Evolutionary conservation across 2,797 vertebrate genomes (phyloP).

Genomic region (Molossus alvarezi): DNA sequence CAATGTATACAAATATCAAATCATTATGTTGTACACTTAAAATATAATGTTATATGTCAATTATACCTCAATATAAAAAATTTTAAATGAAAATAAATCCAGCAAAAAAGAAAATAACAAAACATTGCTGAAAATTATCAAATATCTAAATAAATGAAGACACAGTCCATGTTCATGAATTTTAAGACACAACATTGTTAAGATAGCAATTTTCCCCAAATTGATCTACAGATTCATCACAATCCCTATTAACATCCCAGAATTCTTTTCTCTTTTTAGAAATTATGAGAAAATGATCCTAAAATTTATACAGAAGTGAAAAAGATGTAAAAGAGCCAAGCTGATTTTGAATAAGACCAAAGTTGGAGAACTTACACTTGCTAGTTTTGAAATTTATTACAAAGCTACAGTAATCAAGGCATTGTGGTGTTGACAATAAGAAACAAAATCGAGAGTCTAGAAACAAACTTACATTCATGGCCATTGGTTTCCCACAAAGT

Average conservation of each 20-base stretch:
- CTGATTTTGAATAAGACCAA: slow-evolving; percentile 33
- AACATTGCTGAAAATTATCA: background rate
- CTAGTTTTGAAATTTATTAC: slow-evolving; percentile 41
- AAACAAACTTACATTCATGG: background rate
- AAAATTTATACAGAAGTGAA: slow-evolving; percentile 54
- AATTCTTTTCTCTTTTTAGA: background rate
- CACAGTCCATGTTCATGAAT: background rate
- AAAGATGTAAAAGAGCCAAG: slow-evolving; percentile 45
- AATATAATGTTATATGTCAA: background rate
- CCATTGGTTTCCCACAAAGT: background rate
- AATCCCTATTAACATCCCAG: background rate
- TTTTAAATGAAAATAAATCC: background rate
- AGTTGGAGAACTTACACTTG: background rate
- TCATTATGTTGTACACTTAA: background rate
- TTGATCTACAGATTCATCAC: background rate
- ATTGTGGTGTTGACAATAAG: background rate
- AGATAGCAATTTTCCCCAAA: background rate
- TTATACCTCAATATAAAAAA: background rate
- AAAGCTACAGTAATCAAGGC: background rate
- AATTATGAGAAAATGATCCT: background rate
- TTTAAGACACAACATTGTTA: background rate
- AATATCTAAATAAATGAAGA: slow-evolving; percentile 26
- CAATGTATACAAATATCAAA: background rate
- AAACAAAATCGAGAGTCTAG: background rate
- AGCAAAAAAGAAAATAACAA: slow-evolving; percentile 4